phyloP scores from a whole-genome alignment of 2,797 vertebrate genomes.

The Anguilla marmorata region DNA sequence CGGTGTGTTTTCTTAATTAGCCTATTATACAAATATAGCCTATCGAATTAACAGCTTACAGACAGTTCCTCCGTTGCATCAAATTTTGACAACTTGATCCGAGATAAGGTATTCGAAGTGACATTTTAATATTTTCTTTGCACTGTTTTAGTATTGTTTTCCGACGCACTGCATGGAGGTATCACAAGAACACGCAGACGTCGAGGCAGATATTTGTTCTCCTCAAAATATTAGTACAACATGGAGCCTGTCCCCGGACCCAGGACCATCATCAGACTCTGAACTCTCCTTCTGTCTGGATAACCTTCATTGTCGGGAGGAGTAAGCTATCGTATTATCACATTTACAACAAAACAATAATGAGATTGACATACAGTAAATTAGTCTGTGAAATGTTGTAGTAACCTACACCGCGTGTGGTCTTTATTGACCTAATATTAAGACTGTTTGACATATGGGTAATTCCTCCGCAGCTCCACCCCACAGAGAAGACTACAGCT shows the following conservation, averaged over 20 bases:
- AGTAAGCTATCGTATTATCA: constrained; percentile 33
- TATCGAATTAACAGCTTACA: background rate
- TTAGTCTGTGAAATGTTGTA: background rate
- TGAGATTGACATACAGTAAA: background rate
- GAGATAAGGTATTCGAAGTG: background rate
- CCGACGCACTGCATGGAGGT: constrained; percentile 19
- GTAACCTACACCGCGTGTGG: background rate
- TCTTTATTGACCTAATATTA: background rate
- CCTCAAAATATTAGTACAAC: background rate
- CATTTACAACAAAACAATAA: background rate
- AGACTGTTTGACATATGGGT: background rate
- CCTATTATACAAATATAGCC: background rate
- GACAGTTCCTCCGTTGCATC: too few relatives aligned
- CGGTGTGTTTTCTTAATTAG: background rate
- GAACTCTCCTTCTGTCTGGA: constrained; percentile 52
- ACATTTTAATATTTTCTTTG: background rate
- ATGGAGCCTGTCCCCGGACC: constrained; percentile 38
- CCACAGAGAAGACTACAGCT: constrained; percentile 53
- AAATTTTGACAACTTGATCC: too few relatives aligned
- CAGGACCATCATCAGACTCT: constrained; percentile 52
- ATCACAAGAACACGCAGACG: background rate
- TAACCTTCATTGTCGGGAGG: constrained; percentile 52
- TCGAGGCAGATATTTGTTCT: background rate
- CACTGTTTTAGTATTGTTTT: background rate
- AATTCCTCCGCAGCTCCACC: constrained; percentile 35